phyloP scores from a whole-genome alignment of 2,113 vertebrate genomes.

The Mustela nigripes region DNA sequence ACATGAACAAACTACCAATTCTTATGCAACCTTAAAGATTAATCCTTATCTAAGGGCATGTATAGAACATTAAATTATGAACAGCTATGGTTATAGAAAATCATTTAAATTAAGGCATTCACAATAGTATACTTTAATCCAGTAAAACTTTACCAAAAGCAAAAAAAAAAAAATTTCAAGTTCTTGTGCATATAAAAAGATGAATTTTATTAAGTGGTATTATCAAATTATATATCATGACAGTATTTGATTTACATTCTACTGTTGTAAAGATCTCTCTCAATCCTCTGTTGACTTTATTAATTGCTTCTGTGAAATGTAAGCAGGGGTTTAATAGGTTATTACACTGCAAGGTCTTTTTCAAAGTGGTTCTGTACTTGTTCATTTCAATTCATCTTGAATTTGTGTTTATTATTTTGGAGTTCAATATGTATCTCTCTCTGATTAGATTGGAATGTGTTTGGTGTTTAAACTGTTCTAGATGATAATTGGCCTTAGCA shows the following conservation, averaged over 20 bases:
- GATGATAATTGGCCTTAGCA: slow-evolving; percentile 71
- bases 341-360: slow-evolving; percentile 73
- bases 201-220: slow-evolving; percentile 18
- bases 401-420: slow-evolving; percentile 76
- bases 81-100: neutral
- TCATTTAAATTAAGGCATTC: neutral
- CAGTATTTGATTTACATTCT: slow-evolving; percentile 68
- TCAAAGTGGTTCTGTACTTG: slow-evolving; percentile 67
- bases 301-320: slow-evolving; percentile 76
- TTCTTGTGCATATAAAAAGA: neutral
- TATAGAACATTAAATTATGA: neutral
- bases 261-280: neutral
- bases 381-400: slow-evolving; percentile 74
- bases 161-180: neutral
- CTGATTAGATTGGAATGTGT: slow-evolving; percentile 72
- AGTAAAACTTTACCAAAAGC: neutral
- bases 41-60: neutral
- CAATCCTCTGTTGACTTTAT: slow-evolving; percentile 75
- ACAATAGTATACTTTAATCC: neutral
- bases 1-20: neutral
- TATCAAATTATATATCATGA: slow-evolving; percentile 22
- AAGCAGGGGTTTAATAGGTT: slow-evolving; percentile 67
- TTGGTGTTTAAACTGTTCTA: slow-evolving; percentile 64
- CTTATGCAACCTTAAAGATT: neutral
- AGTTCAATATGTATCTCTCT: slow-evolving; percentile 68